A percentile compares a stretch with the other conserved stretches of the same genome.
These are phyloP conservation scores for Astur gentilis DNA, from an alignment of 2,113 vertebrate genomes.

Conservation along the genomic window DNA sequence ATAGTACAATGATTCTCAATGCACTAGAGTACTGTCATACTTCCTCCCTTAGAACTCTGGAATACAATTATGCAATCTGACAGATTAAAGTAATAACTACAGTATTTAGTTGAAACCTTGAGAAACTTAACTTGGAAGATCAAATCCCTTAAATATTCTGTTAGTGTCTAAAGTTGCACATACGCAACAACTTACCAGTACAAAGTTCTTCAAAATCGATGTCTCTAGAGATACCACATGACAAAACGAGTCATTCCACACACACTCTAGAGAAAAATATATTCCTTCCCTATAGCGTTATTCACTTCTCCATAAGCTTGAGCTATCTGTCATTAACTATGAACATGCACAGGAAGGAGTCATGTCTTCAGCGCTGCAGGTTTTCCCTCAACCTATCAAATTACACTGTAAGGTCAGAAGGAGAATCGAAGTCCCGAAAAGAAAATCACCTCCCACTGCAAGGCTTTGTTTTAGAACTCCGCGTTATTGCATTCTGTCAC, in stretches of 20 bases:
- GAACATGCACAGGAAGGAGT: background rate
- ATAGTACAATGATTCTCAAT: background rate
- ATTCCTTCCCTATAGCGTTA: background rate
- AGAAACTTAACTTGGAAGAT: background rate
- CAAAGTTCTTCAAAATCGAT: background rate
- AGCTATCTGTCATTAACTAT: too few relatives aligned
- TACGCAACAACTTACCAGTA: background rate
- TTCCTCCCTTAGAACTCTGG: background rate
- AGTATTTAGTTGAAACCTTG: background rate
- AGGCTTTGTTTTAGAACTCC: background rate
- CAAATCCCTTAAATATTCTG: background rate
- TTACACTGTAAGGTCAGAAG: background rate
- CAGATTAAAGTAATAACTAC: background rate
- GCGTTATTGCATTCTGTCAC: background rate
- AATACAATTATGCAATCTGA: background rate
- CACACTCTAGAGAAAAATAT: background rate
- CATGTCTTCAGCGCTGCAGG: background rate
- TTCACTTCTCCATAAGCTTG: background rate
- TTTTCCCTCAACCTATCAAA: background rate
- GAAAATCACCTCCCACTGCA: background rate
- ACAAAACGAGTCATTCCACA: background rate
- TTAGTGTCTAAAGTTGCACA: background rate
- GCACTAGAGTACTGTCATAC: background rate
- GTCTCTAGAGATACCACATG: background rate
- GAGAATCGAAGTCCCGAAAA: background rate